A percentile compares a stretch with the other conserved stretches of the same genome.
These are phyloP conservation scores for Oncorhynchus tshawytscha DNA, from an alignment of 2,113 vertebrate genomes.

Conservation along the genomic window DNA sequence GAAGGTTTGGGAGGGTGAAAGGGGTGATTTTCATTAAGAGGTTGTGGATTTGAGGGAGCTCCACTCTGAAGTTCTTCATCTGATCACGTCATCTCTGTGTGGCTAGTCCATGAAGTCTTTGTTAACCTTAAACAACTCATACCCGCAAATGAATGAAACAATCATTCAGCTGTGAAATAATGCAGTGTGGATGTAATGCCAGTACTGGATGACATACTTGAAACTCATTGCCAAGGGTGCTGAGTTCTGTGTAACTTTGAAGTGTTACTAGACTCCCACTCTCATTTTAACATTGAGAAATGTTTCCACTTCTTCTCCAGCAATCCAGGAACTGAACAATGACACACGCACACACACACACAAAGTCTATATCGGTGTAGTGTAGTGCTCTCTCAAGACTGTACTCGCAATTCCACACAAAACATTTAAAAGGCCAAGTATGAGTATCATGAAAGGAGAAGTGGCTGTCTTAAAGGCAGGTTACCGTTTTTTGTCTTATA, in stretches of 20 bases:
- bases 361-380: not conserved
- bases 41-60: slow-evolving; percentile 4
- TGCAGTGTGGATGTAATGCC: slow-evolving; percentile 31
- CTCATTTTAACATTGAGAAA: slow-evolving; percentile 38
- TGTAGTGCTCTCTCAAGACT: slow-evolving; percentile 16
- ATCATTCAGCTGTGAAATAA: slow-evolving; percentile 48
- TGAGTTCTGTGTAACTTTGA: slow-evolving; percentile 30
- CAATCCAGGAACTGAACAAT: slow-evolving; percentile 22
- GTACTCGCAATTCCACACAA: slow-evolving; percentile 21
- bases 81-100: slow-evolving; percentile 28
- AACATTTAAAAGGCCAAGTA: slow-evolving; percentile 16
- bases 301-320: slow-evolving; percentile 23
- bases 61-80: slow-evolving; percentile 40
- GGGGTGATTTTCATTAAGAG: slow-evolving; percentile 26
- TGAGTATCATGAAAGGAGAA: slow-evolving; percentile 36
- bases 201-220: slow-evolving; percentile 49
- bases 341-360: not conserved
- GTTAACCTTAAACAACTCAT: slow-evolving; percentile 55
- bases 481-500: no score
- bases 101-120: slow-evolving; percentile 42
- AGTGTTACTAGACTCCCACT: slow-evolving; percentile 41
- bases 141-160: slow-evolving; percentile 46
- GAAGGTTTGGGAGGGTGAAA: slow-evolving; percentile 28
- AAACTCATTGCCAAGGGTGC: slow-evolving; percentile 33
- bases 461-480: slow-evolving; percentile 39